Percentiles rank a stretch among this genome's conserved stretches.
Evolutionary conservation across 2,888 invertebrate genomes (phyloP).

Genomic region (Andrena bicolor): DNA sequence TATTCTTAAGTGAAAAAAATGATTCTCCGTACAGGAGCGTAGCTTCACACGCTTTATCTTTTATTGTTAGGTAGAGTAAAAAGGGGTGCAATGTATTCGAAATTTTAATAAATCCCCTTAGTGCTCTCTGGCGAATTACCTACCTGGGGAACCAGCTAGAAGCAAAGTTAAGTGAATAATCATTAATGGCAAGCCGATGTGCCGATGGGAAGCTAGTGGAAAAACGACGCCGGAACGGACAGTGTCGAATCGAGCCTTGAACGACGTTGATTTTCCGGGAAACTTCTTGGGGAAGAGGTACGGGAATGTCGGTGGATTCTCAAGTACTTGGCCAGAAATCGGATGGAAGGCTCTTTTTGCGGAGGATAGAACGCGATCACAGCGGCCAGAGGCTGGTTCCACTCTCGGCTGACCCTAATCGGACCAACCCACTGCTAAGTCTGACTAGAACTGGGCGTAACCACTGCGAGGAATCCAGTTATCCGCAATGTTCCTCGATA

Average conservation of each 20-base stretch:
- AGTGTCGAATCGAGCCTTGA: conserved; percentile 19
- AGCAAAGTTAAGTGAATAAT: conserved; percentile 9
- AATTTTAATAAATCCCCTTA: too few relatives aligned
- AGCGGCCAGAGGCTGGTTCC: conserved; percentile 64
- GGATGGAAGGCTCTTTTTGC: conserved; percentile 58
- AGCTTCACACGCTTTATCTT: background rate
- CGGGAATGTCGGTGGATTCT: conserved; percentile 34
- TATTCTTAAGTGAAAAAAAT: conserved; percentile 10
- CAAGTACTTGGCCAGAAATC: conserved; percentile 36
- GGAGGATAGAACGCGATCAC: conserved; percentile 55
- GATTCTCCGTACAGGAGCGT: background rate
- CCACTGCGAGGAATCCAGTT: conserved; percentile 72
- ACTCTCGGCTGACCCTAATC: conserved; percentile 69
- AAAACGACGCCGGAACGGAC: background rate
- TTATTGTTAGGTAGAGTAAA: background rate
- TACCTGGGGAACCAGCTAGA: background rate
- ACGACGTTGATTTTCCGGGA: conserved; percentile 50
- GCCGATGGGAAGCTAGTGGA: background rate
- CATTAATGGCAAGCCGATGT: background rate
- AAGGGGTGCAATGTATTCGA: too few relatives aligned
- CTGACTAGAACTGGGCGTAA: conserved; percentile 82
- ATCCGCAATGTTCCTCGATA: conserved; percentile 51
- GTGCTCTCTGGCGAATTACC: too few relatives aligned
- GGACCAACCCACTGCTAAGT: conserved; percentile 71
- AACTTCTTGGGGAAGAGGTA: conserved; percentile 32